Evolutionary conservation across 2,113 vertebrate genomes (phyloP).

Genomic region (Sclerurus mexicanus): DNA sequence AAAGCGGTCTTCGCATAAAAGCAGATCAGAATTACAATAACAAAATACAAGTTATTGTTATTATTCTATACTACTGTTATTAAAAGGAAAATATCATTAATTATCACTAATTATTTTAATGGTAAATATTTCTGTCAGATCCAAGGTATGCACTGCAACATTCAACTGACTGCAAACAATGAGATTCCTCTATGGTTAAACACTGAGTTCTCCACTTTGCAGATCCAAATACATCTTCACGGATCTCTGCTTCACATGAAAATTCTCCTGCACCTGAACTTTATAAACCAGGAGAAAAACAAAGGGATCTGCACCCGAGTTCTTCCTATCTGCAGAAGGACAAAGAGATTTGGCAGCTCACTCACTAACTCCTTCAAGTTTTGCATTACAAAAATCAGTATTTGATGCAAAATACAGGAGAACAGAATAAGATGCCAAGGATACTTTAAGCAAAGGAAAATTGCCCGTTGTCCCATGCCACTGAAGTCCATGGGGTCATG

Average conservation of each 20-base stretch:
- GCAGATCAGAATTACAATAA: neutral
- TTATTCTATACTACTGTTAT: neutral
- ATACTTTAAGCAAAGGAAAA: neutral
- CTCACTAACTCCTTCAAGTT: neutral
- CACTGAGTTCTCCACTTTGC: neutral
- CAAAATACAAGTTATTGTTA: neutral
- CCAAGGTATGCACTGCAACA: neutral
- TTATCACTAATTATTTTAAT: neutral
- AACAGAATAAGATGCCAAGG: neutral
- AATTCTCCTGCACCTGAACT: neutral
- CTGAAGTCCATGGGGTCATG: neutral
- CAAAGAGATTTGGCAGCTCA: neutral
- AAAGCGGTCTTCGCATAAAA: neutral
- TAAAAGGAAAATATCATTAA: neutral
- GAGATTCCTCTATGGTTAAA: neutral
- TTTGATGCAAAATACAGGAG: neutral
- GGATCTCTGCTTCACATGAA: neutral
- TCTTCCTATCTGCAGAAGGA: neutral
- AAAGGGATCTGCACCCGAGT: neutral
- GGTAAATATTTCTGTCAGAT: neutral
- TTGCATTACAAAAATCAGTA: neutral
- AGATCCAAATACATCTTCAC: neutral
- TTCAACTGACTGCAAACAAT: neutral
- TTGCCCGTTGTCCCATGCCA: rapidly evolving
- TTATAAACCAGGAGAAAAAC: neutral